Evolutionary conservation across 2,797 vertebrate genomes (phyloP).

Genomic region (Gymnopithys bicolor): DNA sequence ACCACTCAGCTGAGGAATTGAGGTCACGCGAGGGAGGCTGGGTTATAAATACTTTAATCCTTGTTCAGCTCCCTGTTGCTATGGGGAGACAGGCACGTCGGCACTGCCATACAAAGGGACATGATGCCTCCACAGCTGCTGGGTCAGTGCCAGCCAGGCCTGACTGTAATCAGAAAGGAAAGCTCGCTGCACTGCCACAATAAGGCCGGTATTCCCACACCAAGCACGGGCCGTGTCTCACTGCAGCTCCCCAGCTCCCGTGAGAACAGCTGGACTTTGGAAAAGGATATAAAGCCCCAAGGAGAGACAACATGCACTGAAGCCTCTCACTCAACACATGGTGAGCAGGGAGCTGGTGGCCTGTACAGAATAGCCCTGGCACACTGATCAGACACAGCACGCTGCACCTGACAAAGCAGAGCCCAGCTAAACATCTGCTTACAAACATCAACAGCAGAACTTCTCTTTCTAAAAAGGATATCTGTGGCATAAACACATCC

Average conservation of each 20-base stretch:
- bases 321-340: accelerated
- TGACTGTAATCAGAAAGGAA: slow-evolving; percentile 24
- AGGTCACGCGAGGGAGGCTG: slow-evolving; percentile 79
- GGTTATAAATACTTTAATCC: slow-evolving; percentile 76
- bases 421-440: not conserved
- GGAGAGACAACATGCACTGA: not conserved
- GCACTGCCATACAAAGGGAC: slow-evolving; percentile 59
- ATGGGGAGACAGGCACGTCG: slow-evolving; percentile 73
- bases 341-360: not conserved
- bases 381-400: accelerated
- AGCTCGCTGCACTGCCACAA: not conserved
- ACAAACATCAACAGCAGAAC: not conserved
- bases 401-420: not conserved
- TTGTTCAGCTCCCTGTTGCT: slow-evolving; percentile 69
- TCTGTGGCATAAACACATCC: not conserved
- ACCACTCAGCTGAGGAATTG: slow-evolving; percentile 78
- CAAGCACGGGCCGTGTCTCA: not conserved
- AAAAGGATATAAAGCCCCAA: not conserved
- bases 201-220: not conserved
- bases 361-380: not conserved
- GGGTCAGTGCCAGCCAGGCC: slow-evolving; percentile 55
- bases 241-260: not conserved
- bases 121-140: slow-evolving; percentile 46
- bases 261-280: accelerated
- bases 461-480: not conserved